Conservation (phyloP, 2,797 vertebrate genomes). For the Gadopsis marmoratus region DNA sequence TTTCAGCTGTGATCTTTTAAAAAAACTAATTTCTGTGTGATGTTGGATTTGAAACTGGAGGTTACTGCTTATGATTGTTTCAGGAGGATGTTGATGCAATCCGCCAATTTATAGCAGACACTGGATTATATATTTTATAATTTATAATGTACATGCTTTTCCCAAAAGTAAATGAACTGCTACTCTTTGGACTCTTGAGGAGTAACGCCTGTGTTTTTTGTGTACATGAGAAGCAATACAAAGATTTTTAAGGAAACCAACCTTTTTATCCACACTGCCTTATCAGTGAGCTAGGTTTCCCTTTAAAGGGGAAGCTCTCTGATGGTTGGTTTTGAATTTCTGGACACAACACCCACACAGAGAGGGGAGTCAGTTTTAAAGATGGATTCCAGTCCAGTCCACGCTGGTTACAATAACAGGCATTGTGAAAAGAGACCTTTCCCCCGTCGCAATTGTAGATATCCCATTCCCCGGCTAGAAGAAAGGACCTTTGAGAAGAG, state of each 20-base stretch:
- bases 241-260: constrained; percentile 44
- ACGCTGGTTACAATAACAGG: constrained; percentile 74
- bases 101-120: constrained; percentile 73
- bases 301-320: constrained; percentile 65
- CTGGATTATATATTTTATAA: constrained; percentile 83
- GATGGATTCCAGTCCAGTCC: constrained; percentile 62
- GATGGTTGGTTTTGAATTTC: constrained; percentile 80
- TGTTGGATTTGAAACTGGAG: constrained; percentile 76
- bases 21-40: constrained; percentile 34
- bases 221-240: constrained; percentile 65
- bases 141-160: constrained; percentile 73
- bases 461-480: constrained; percentile 73
- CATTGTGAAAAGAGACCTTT: constrained; percentile 74
- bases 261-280: constrained; percentile 73
- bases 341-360: constrained; percentile 73
- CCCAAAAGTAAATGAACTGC: constrained; percentile 59
- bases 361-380: constrained; percentile 64
- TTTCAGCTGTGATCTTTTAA: constrained; percentile 46
- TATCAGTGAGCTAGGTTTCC: constrained; percentile 75
- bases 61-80: constrained; percentile 76
- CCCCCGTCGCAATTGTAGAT: constrained; percentile 58
- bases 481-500: constrained; percentile 65
- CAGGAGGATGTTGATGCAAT: constrained; percentile 59
- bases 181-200: constrained; percentile 48
- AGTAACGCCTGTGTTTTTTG: constrained; percentile 37